Evolutionary conservation across 92 coral and sea anemone species (phyloP).

Genomic region (Palythoa caribaeorum): DNA sequence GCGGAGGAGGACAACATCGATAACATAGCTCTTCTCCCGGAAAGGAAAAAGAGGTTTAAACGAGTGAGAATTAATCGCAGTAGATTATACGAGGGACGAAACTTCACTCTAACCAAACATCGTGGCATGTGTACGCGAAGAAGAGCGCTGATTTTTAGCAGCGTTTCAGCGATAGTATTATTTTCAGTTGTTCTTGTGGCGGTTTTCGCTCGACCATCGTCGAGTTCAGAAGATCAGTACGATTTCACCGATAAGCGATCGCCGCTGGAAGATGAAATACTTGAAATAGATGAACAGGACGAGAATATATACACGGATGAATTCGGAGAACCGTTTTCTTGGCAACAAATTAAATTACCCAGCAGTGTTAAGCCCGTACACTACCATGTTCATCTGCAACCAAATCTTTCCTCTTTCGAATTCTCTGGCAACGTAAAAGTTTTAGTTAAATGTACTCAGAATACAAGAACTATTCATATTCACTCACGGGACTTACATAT

Average conservation of each 20-base stretch:
- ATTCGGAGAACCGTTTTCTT: slow-evolving; percentile 34
- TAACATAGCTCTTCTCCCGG: slow-evolving; percentile 83
- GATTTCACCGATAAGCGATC: slow-evolving; percentile 54
- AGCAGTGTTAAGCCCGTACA: slow-evolving; percentile 68
- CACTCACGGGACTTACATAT: slow-evolving; percentile 70
- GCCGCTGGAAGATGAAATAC: slow-evolving; percentile 54
- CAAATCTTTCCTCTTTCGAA: slow-evolving; percentile 75
- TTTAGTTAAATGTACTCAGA: slow-evolving; percentile 62
- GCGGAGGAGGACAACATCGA: slow-evolving; percentile 71
- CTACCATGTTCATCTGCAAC: slow-evolving; percentile 77
- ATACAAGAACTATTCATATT: slow-evolving; percentile 69
- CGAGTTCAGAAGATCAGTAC: slow-evolving; percentile 71
- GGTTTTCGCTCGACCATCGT: slow-evolving; percentile 82
- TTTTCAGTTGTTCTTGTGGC: slow-evolving; percentile 75
- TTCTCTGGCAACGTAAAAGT: slow-evolving; percentile 78
- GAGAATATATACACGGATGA: slow-evolving; percentile 41
- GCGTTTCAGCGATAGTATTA: slow-evolving; percentile 66
- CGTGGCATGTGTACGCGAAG: slow-evolving; percentile 79
- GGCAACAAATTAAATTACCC: slow-evolving; percentile 77
- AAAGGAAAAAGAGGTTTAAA: slow-evolving; percentile 57
- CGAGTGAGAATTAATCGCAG: slow-evolving; percentile 59
- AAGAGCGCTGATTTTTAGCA: slow-evolving; percentile 66
- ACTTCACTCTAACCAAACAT: slow-evolving; percentile 6
- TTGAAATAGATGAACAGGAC: slow-evolving; percentile 10
- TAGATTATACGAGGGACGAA: slow-evolving; percentile 55